phyloP scores from a whole-genome alignment of 2,113 vertebrate species.

The Pelmatolapia mariae region DNA sequence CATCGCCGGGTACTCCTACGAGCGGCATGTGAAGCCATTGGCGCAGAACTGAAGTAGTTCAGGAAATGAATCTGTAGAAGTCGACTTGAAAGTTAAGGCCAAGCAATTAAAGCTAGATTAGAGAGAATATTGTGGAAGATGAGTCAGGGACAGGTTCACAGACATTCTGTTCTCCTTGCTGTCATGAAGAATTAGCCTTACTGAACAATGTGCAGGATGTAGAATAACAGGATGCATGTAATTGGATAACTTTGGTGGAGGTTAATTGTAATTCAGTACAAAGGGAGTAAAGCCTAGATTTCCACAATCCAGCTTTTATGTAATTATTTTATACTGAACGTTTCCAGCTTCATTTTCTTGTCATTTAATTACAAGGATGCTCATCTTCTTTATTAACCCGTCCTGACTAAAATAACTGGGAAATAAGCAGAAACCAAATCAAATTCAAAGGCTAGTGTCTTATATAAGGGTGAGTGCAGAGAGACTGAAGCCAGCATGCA shows the following conservation, averaged over 20 bases:
- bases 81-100: slow-evolving; percentile 5
- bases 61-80: slow-evolving; percentile 27
- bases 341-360: not conserved
- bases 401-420: not conserved
- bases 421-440: not conserved
- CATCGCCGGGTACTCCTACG: not conserved
- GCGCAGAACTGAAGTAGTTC: not conserved
- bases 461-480: not conserved
- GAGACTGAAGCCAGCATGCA: not conserved
- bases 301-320: not conserved
- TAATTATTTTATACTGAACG: not conserved
- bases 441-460: not conserved
- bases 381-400: not conserved
- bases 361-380: not conserved
- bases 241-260: not conserved
- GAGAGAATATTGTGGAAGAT: not conserved
- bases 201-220: not conserved
- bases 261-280: not conserved
- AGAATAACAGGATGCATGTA: not conserved
- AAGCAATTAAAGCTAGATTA: slow-evolving; percentile 44
- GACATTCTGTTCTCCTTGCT: not conserved
- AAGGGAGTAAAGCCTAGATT: slow-evolving; percentile 5
- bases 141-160: not conserved
- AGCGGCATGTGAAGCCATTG: not conserved
- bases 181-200: not conserved